phyloP scores from a whole-genome alignment of 2,888 invertebrate species.

The Rhagonycha lutea region DNA sequence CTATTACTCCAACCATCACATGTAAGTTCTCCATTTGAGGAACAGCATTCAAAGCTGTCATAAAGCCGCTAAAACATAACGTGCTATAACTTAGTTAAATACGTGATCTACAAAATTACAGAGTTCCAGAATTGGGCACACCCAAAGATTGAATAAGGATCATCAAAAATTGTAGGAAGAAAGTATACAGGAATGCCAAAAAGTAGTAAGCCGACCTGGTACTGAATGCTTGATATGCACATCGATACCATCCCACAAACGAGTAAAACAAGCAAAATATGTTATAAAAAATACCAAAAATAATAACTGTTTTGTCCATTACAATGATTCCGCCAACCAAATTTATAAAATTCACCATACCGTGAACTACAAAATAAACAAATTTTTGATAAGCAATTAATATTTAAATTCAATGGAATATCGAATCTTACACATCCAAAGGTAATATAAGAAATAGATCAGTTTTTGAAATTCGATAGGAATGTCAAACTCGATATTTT shows the following conservation, averaged over 20 bases:
- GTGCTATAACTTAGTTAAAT: background rate
- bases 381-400: background rate
- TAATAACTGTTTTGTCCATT: background rate
- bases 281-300: background rate
- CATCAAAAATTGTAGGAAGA: background rate
- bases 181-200: background rate
- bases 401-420: background rate
- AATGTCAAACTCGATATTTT: background rate
- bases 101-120: background rate
- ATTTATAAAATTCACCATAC: background rate
- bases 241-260: background rate
- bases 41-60: background rate
- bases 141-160: background rate
- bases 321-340: background rate
- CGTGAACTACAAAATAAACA: background rate
- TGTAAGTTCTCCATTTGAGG: background rate
- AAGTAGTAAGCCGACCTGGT: background rate
- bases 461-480: background rate
- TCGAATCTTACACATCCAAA: background rate
- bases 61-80: background rate
- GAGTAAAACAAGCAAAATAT: background rate
- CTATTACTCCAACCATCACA: background rate
- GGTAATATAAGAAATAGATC: background rate
- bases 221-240: background rate
- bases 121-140: background rate